Evolutionary conservation across 2,797 vertebrate species (phyloP), one percentile per base, ranked within the genome.

Genomic region (Aplochiton taeniatus): DNA sequence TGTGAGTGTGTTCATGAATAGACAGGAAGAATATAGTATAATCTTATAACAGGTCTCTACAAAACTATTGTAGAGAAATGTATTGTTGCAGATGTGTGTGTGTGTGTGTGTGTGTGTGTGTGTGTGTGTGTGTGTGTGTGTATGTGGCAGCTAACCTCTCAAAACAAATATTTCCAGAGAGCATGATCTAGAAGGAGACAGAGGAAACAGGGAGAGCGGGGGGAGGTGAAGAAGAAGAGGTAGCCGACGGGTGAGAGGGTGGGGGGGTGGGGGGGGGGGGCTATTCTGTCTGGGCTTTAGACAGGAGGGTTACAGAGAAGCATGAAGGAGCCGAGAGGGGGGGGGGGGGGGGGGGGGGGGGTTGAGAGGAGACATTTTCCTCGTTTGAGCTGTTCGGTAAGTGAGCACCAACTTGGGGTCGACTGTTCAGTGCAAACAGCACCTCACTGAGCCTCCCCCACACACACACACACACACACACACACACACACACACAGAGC

Each of bases 171-270:
- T 56, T 41, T 64, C 44, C 67, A 48, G 65, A 42, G 44, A 19
- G 18, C 44, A 63, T 58, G 70, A 10, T 45, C 46, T 45, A 12
- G 16, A 46, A 43, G 11, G 55, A 16, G 57, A 55, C 59, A 14
- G 62, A 42, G 9, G 46, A 48, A 56, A 20, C 42, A 16, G 42
- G 17, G 60, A 53, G 68, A 76, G 49, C 19, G 58, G 60, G 68
- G 69, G 52, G 92, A 93, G 90, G 92, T 92, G 91, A 92, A 86
- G 91, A 90, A 93, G 93, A 93, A 94, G 93, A 91, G 10, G n/a
- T 13, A 8, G n/a, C 11, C 13, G 13, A 11, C 3, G 4, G 41
- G 54, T n/a, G 55, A 57, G 0, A 4, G 12, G 11, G 54, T 31
- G 20, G 80, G 83, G 83, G 77, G 7, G 71, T 80, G 72, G 80